Conservation (phyloP, 2,797 vertebrate genomes). For the Dromococcyx pavoninus region DNA sequence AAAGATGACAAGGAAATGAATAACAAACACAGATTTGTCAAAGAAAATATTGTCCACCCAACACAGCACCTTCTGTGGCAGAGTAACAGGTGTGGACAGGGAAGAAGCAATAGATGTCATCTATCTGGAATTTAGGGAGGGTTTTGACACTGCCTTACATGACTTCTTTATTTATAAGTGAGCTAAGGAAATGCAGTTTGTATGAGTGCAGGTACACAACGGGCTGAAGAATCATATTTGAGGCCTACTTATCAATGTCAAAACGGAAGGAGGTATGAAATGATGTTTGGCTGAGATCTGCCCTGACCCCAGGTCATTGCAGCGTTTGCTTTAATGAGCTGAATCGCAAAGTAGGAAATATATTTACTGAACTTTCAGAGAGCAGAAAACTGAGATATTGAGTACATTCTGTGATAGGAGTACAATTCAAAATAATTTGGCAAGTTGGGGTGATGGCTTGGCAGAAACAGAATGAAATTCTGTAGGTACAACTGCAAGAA, state of each 20-base stretch:
- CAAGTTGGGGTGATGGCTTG: not conserved
- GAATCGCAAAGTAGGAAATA: not conserved
- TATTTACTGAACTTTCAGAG: not conserved
- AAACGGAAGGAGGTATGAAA: not conserved
- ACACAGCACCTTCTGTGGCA: accelerated
- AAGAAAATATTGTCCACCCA: not conserved
- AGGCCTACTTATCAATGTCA: not conserved
- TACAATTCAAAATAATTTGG: not conserved
- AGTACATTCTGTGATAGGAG: not conserved
- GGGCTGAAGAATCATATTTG: not conserved
- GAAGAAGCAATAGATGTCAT: accelerated
- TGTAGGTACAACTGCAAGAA: not conserved
- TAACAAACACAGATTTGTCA: not conserved
- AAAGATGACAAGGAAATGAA: not conserved
- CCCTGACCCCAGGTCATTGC: not conserved
- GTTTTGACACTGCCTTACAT: not conserved
- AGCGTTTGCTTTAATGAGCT: not conserved
- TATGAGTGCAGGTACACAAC: not conserved
- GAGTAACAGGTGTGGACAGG: not conserved
- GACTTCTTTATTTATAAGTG: not conserved
- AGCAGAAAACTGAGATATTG: not conserved
- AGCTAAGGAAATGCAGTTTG: not conserved
- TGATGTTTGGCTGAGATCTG: not conserved
- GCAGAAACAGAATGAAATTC: not conserved
- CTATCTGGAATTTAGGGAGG: not conserved